phyloP scores from a whole-genome alignment of 2,113 vertebrate genomes.

The Corythoichthys intestinalis region DNA sequence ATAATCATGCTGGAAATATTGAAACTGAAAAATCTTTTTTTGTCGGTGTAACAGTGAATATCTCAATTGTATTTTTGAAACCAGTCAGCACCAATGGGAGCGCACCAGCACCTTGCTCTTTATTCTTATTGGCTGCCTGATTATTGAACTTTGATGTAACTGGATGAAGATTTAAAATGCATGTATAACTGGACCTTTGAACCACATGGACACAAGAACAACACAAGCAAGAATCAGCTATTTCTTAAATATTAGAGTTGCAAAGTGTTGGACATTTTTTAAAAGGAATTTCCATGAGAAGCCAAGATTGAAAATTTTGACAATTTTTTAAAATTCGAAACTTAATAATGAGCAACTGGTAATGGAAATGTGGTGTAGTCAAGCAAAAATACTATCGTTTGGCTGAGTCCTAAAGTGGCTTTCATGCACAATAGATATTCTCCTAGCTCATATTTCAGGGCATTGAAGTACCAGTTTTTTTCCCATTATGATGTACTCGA shows the following conservation, averaged over 20 bases:
- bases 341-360: not conserved
- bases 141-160: not conserved
- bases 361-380: not conserved
- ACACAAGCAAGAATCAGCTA: not conserved
- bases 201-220: not conserved
- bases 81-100: constrained; percentile 13
- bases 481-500: not conserved
- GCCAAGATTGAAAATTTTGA: not conserved
- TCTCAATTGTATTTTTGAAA: constrained; percentile 27
- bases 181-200: constrained; percentile 15
- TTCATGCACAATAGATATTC: too few species aligned
- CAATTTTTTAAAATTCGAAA: not conserved
- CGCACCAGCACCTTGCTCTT: not conserved
- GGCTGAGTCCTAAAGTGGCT: too few species aligned
- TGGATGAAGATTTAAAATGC: not conserved
- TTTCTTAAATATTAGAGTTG: not conserved
- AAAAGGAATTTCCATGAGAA: not conserved
- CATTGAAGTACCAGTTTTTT: not conserved
- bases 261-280: not conserved
- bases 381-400: not conserved
- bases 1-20: constrained; percentile 33
- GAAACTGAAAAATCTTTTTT: not conserved
- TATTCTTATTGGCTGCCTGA: constrained; percentile 26
- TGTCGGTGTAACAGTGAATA: constrained; percentile 44
- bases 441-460: too few species aligned